A percentile compares a stretch with the other conserved stretches of the same genome.
phyloP scores from a whole-genome alignment of 2,888 invertebrate genomes.

The Barypeithes pellucidus region DNA sequence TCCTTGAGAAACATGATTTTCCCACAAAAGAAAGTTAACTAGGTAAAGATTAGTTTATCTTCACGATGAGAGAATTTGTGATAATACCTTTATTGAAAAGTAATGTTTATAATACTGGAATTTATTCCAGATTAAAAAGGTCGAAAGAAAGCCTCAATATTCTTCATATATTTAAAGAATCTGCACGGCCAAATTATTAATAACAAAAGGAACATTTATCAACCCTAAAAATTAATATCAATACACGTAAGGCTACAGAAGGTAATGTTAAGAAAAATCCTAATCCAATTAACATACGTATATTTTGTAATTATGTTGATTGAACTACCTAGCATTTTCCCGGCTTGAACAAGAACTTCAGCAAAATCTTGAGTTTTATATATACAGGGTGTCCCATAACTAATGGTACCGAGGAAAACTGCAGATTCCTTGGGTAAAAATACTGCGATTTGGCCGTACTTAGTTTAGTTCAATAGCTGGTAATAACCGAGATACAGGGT shows the following conservation, averaged over 20 bases:
- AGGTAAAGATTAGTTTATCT: background rate
- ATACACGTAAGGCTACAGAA: background rate
- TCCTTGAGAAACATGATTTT: slow-evolving; percentile 10
- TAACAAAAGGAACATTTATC: slow-evolving; percentile 21
- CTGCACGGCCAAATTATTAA: background rate
- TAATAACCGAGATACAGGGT: no score
- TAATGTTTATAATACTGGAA: slow-evolving; percentile 7
- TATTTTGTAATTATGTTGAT: no score
- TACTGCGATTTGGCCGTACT: no score
- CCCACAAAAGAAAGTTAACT: slow-evolving; percentile 25
- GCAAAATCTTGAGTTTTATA: no score
- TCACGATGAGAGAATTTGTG: slow-evolving; percentile 11
- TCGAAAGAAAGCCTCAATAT: slow-evolving; percentile 15
- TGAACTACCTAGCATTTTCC: no score
- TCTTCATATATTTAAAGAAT: slow-evolving; percentile 22
- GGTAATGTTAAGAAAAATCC: background rate
- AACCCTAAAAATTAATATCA: slow-evolving; percentile 12
- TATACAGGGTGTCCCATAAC: no score
- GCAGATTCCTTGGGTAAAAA: no score
- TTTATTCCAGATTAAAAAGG: slow-evolving; percentile 5
- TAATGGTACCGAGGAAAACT: no score
- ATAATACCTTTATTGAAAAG: slow-evolving; percentile 5
- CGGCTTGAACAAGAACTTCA: no score
- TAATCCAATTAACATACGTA: no score
- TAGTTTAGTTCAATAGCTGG: no score